These are phyloP conservation scores for Lanius collurio DNA, from an alignment of 2,113 vertebrate species.

Conservation along the genomic window DNA sequence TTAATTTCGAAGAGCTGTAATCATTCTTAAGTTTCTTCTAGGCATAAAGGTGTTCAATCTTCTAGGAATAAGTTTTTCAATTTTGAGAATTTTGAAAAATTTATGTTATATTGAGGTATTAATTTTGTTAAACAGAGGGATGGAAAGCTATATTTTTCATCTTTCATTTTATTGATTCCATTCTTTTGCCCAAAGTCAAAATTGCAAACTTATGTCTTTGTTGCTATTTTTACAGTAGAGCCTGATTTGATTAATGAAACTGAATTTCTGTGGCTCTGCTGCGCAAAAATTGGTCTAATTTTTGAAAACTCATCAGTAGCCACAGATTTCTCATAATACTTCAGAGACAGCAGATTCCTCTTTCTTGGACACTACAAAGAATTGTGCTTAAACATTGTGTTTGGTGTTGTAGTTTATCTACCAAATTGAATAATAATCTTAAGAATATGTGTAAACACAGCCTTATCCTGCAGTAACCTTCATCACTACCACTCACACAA, in stretches of 20 bases:
- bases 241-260: background rate
- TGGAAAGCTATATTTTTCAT: background rate
- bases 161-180: background rate
- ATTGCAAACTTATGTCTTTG: background rate
- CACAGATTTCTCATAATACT: background rate
- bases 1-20: background rate
- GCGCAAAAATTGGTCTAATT: background rate
- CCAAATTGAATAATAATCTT: background rate
- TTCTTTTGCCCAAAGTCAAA: background rate
- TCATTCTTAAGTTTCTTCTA: background rate
- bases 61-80: background rate
- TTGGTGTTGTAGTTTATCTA: background rate
- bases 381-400: background rate
- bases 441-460: background rate
- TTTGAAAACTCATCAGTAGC: background rate
- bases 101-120: background rate
- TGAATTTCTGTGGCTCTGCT: background rate
- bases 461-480: background rate
- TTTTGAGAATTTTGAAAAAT: background rate
- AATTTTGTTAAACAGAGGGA: background rate
- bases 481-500: background rate
- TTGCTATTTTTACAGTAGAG: background rate
- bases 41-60: background rate
- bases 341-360: background rate
- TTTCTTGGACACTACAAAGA: background rate